Conservation (phyloP, 2,888 invertebrate species). For the Polydrusus pterygomalis region DNA sequence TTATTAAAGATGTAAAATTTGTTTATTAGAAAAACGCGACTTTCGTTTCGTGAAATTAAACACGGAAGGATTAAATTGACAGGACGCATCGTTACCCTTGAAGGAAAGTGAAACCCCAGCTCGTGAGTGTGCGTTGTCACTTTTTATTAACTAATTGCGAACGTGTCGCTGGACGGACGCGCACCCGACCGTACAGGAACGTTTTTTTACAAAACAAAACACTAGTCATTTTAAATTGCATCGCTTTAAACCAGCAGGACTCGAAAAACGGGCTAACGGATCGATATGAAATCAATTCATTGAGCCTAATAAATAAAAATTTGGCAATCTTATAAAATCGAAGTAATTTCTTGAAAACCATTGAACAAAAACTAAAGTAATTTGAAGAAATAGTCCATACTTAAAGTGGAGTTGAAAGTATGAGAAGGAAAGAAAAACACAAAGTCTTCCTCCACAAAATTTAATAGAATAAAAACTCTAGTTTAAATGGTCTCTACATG, state of each 20-base stretch:
- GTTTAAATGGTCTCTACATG: no score
- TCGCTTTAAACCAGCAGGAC: not conserved
- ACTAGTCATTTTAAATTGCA: constrained; percentile 3
- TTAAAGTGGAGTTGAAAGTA: no score
- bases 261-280: no score
- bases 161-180: constrained; percentile 41
- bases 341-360: no score
- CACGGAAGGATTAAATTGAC: constrained; percentile 23
- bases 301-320: no score
- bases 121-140: constrained; percentile 63
- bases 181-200: constrained; percentile 22
- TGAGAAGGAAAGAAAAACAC: no score
- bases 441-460: no score
- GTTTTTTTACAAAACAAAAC: constrained; percentile 3
- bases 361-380: no score
- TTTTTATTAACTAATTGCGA: constrained; percentile 61
- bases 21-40: constrained; percentile 21
- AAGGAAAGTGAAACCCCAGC: constrained; percentile 64
- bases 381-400: no score
- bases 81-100: constrained; percentile 42
- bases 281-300: no score
- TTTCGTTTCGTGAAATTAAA: constrained; percentile 21
- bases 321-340: no score
- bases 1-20: constrained; percentile 16
- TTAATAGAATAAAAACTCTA: no score